Percentiles rank a stretch among this genome's conserved stretches.
Evolutionary conservation across 2,113 vertebrate genomes (phyloP).

Genomic region (Quiscalus mexicanus): DNA sequence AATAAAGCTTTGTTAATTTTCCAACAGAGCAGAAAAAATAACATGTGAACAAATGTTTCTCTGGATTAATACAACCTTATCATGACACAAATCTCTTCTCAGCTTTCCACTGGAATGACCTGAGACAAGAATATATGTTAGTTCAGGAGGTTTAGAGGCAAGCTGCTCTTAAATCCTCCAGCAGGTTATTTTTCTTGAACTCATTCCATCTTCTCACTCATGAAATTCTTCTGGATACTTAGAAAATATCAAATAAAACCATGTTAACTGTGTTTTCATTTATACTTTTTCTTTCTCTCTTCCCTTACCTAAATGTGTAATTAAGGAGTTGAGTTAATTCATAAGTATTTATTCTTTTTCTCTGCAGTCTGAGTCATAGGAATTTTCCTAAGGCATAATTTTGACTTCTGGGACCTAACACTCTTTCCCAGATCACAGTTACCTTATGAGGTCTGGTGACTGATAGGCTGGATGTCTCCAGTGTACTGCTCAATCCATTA

Average conservation of each 20-base stretch:
- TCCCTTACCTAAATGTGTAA: not conserved
- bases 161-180: slow-evolving; percentile 37
- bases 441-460: not conserved
- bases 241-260: slow-evolving; percentile 37
- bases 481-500: not conserved
- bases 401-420: not conserved
- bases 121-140: slow-evolving; percentile 27
- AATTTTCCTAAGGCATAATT: slow-evolving; percentile 7
- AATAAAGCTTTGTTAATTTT: not conserved
- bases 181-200: slow-evolving; percentile 58
- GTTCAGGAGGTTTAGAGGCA: slow-evolving; percentile 26
- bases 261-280: slow-evolving; percentile 27
- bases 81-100: slow-evolving; percentile 14
- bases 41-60: not conserved
- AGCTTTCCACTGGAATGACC: slow-evolving; percentile 12
- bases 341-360: slow-evolving; percentile 9
- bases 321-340: slow-evolving; percentile 28
- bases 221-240: slow-evolving; percentile 34
- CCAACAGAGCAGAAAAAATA: not conserved
- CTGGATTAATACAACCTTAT: slow-evolving; percentile 7
- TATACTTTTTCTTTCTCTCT: slow-evolving; percentile 4
- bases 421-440: not conserved
- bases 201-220: slow-evolving; percentile 34
- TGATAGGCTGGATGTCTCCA: not conserved
- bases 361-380: not conserved